Percentiles rank a stretch among this genome's conserved stretches.
phyloP scores from a whole-genome alignment of 2,113 vertebrate species.

The Ophthalmolycus amberensis region DNA sequence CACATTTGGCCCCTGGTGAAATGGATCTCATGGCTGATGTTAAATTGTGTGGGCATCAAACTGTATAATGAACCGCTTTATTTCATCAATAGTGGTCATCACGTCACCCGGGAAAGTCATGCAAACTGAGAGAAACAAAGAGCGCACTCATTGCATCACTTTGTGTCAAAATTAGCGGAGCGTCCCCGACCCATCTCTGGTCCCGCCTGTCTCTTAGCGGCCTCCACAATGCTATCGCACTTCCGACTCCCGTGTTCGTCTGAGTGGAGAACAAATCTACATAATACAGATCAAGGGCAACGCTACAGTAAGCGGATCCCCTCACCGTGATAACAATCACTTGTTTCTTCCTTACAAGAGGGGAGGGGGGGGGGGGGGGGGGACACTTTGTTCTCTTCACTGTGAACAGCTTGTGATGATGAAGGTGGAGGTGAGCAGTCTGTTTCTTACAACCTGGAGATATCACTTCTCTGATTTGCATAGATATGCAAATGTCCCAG shows the following conservation, averaged over 20 bases:
- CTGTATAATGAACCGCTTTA: not conserved
- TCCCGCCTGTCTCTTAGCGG: constrained; percentile 18
- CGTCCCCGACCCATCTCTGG: not conserved
- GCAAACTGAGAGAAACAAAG: constrained; percentile 15
- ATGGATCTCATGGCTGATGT: not conserved
- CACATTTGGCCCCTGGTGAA: not conserved
- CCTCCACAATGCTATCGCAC: constrained; percentile 41
- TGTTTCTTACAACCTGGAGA: constrained; percentile 38
- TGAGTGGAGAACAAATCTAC: constrained; percentile 63
- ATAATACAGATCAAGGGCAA: constrained; percentile 71
- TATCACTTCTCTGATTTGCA: constrained; percentile 76
- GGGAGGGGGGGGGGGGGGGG: not conserved
- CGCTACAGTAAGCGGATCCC: constrained; percentile 45
- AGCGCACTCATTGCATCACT: constrained; percentile 34
- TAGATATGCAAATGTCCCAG: constrained; percentile 80
- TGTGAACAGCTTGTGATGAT: constrained; percentile 69
- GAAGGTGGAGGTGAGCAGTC: constrained; percentile 51
- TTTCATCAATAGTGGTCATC: not conserved
- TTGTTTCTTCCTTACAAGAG: constrained; percentile 37
- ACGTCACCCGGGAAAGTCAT: not conserved
- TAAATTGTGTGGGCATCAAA: not conserved
- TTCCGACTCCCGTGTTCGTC: constrained; percentile 33
- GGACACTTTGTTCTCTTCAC: constrained; percentile 52
- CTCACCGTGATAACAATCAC: constrained; percentile 62
- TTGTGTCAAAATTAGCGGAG: not conserved